These are phyloP conservation scores for Brachionus rotundiformis DNA, from an alignment of 1,140 invertebrate genomes.

Conservation along the genomic window DNA sequence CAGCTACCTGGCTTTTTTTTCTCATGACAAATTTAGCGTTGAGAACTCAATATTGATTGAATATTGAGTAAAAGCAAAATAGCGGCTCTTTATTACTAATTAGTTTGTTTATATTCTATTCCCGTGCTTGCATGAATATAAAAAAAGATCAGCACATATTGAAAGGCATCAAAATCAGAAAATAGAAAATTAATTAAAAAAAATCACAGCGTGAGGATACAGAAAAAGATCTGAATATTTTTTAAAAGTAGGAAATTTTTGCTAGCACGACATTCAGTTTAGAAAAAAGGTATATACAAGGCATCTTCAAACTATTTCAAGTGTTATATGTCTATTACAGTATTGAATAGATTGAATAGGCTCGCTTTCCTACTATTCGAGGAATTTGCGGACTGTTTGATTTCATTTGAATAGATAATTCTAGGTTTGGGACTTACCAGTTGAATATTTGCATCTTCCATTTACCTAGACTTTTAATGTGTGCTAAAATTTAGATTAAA, in stretches of 20 bases:
- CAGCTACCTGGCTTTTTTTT: neutral
- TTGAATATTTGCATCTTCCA: neutral
- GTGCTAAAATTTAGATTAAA: slow-evolving; percentile 36
- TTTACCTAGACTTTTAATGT: slow-evolving; percentile 1
- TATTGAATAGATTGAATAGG: neutral
- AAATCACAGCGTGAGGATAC: slow-evolving; percentile 40
- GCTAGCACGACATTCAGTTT: slow-evolving; percentile 22
- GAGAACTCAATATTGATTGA: slow-evolving; percentile 48
- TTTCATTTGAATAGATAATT: slow-evolving; percentile 27
- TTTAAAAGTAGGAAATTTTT: neutral
- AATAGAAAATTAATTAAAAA: neutral
- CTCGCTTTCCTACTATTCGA: neutral
- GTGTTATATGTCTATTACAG: slow-evolving; percentile 42
- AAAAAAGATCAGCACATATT: neutral
- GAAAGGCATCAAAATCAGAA: slow-evolving; percentile 29
- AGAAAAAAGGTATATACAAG: too few relatives aligned
- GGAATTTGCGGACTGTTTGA: slow-evolving; percentile 12
- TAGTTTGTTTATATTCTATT: slow-evolving; percentile 40
- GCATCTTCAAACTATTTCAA: slow-evolving; percentile 58
- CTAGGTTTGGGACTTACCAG: neutral
- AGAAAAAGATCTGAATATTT: neutral
- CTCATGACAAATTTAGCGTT: slow-evolving; percentile 2
- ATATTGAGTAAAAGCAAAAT: slow-evolving; percentile 20
- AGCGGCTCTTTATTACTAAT: neutral
- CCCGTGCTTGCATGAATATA: neutral